Evolutionary conservation across 2,797 vertebrate genomes (phyloP).

Genomic region (Podargus strigoides): DNA sequence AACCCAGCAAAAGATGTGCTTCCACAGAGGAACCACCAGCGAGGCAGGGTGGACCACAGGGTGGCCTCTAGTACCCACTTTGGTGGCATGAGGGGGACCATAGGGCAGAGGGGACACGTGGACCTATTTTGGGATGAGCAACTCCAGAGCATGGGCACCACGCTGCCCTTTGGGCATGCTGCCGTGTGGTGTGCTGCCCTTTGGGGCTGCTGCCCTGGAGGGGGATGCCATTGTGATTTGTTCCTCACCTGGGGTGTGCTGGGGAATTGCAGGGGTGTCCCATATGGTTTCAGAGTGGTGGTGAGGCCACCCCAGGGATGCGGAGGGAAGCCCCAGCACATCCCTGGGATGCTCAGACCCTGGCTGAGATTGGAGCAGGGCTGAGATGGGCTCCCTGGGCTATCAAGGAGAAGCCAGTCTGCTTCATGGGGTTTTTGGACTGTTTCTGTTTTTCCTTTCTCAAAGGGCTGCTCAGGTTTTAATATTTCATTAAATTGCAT

Average conservation of each 20-base stretch:
- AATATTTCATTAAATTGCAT: background rate
- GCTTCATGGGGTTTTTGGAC: background rate
- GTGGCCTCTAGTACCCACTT: background rate
- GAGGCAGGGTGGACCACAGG: background rate
- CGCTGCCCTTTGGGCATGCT: background rate
- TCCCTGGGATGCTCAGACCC: background rate
- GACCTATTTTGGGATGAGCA: background rate
- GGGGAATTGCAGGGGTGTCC: too few relatives aligned
- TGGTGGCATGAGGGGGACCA: rapidly evolving
- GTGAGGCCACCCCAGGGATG: too few relatives aligned
- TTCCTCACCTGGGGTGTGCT: rapidly evolving
- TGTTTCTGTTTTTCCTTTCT: background rate
- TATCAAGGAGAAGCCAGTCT: background rate
- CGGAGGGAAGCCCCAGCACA: rapidly evolving
- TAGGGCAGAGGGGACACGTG: background rate
- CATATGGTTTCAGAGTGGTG: too few relatives aligned
- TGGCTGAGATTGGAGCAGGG: background rate
- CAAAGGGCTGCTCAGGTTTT: background rate
- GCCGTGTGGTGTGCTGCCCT: too few relatives aligned
- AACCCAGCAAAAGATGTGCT: conserved; percentile 61
- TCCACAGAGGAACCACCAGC: conserved; percentile 11
- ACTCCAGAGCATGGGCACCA: background rate
- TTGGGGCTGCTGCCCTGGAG: background rate
- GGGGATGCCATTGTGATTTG: rapidly evolving
- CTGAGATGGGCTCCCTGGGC: background rate